These are phyloP conservation scores for Poliocrania exsul DNA, from an alignment of 2,797 vertebrate genomes.

Conservation along the genomic window DNA sequence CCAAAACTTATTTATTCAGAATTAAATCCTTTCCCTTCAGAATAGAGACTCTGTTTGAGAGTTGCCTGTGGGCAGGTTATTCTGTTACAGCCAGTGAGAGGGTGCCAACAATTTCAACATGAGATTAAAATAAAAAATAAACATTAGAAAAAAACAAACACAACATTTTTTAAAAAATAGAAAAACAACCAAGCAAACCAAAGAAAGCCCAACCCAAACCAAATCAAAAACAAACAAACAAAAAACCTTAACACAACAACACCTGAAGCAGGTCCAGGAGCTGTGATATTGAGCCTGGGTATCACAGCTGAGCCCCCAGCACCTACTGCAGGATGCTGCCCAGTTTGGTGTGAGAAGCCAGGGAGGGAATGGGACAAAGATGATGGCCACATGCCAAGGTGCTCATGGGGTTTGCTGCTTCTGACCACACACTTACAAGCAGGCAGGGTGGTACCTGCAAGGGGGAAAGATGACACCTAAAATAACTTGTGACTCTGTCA, in stretches of 20 bases:
- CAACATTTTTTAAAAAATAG: not conserved
- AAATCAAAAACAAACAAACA: not conserved
- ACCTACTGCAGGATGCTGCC: not conserved
- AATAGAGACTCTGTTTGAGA: not conserved
- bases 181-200: too few relatives aligned
- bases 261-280: not conserved
- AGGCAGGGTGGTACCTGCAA: not conserved
- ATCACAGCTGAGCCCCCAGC: not conserved
- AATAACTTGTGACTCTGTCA: not conserved
- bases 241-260: not conserved
- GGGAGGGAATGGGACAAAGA: not conserved
- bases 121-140: not conserved
- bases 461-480: not conserved
- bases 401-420: not conserved
- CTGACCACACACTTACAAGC: not conserved
- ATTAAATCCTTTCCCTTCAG: not conserved
- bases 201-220: not conserved
- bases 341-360: not conserved
- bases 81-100: not conserved
- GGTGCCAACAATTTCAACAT: not conserved
- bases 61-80: not conserved
- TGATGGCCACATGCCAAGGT: rapidly evolving
- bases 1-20: not conserved
- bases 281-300: not conserved
- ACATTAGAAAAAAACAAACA: not conserved